phyloP scores from a whole-genome alignment of 2,797 vertebrate species.

The Cyprinella venusta region DNA sequence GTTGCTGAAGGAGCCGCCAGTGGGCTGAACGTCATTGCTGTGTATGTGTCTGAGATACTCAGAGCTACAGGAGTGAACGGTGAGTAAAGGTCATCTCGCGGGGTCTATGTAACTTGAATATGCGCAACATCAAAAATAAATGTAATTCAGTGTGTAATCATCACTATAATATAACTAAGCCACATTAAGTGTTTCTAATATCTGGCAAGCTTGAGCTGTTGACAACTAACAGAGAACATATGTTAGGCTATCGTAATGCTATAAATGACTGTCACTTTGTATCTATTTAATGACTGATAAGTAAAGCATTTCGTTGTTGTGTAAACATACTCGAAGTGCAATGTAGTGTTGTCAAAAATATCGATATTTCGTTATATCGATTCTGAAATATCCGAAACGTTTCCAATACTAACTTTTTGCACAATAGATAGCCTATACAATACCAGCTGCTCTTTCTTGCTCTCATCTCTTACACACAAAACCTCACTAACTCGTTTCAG shows the following conservation, averaged over 20 bases:
- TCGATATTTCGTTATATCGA: too few species aligned
- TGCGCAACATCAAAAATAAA: background rate
- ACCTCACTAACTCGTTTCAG: too few species aligned
- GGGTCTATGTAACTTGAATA: background rate
- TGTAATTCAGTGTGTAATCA: background rate
- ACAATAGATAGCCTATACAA: too few species aligned
- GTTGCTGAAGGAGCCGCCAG: constrained; percentile 81
- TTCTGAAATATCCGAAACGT: too few species aligned
- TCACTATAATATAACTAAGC: background rate
- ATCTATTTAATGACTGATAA: background rate
- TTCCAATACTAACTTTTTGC: too few species aligned
- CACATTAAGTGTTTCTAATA: background rate
- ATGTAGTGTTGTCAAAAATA: too few species aligned
- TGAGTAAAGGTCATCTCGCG: constrained; percentile 63
- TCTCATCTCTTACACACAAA: too few species aligned
- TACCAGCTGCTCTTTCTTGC: too few species aligned
- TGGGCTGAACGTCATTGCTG: constrained; percentile 82
- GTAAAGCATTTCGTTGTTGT: too few species aligned
- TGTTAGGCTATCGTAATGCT: background rate
- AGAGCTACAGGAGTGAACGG: constrained; percentile 77
- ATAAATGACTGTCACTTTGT: background rate
- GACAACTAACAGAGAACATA: background rate
- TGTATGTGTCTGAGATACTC: constrained; percentile 80
- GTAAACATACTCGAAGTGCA: too few species aligned
- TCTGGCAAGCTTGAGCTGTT: background rate